Percentiles rank a stretch among this genome's conserved stretches.
Conservation (phyloP, 2,113 vertebrate genomes). For the Nyctibius bracteatus region DNA sequence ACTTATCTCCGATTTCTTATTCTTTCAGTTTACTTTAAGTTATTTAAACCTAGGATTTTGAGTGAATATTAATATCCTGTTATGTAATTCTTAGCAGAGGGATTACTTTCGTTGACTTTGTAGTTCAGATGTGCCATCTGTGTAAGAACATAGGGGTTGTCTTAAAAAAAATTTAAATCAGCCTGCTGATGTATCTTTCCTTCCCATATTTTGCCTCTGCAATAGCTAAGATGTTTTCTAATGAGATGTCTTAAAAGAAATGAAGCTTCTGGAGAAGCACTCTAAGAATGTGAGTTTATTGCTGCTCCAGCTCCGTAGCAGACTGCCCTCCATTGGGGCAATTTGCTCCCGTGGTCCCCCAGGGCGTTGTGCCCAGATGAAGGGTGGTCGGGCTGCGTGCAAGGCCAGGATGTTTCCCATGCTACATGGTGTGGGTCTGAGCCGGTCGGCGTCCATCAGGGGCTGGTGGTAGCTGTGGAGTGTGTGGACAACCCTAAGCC, state of each 20-base stretch:
- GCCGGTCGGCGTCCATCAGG: accelerated
- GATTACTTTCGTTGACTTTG: not conserved
- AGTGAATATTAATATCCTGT: not conserved
- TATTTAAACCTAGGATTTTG: not conserved
- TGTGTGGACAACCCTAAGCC: not conserved
- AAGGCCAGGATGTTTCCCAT: accelerated
- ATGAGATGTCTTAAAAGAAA: not conserved
- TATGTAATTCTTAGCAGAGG: not conserved
- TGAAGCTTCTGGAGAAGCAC: not conserved
- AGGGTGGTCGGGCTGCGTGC: accelerated
- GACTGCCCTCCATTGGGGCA: too few species aligned
- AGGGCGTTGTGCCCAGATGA: too few species aligned
- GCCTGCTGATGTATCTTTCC: not conserved
- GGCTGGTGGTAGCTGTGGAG: too few species aligned
- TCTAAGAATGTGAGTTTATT: not conserved
- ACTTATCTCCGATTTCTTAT: not conserved
- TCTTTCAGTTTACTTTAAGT: not conserved
- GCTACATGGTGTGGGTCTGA: not conserved
- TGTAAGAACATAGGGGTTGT: not conserved
- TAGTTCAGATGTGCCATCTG: not conserved
- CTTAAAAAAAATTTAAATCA: too few species aligned
- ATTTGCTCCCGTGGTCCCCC: accelerated
- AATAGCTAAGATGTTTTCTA: not conserved
- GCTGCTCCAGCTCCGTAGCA: not conserved
- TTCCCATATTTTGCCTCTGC: not conserved